A percentile compares a stretch with the other conserved stretches of the same genome.
phyloP scores from a whole-genome alignment of 2,113 vertebrate genomes.

The Triplophysa rosa region DNA sequence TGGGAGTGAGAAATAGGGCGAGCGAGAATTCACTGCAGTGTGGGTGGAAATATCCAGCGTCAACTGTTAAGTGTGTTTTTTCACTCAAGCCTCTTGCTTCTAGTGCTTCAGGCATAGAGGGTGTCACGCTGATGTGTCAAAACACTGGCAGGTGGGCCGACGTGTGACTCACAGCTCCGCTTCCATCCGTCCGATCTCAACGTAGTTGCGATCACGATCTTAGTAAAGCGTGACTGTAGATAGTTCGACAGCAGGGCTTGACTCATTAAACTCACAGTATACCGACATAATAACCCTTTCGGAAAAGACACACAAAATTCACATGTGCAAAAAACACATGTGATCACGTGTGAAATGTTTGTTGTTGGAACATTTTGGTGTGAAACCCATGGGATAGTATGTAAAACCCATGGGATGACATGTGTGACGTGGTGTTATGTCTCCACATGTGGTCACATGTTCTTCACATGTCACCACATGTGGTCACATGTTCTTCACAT shows the following conservation, averaged over 20 bases:
- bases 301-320: too few relatives aligned
- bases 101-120: slow-evolving; percentile 16
- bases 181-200: neutral
- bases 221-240: neutral
- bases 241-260: slow-evolving; percentile 1
- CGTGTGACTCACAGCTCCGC: slow-evolving; percentile 21
- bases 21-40: slow-evolving; percentile 9
- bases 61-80: slow-evolving; percentile 12
- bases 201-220: slow-evolving; percentile 12
- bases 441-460: too few relatives aligned
- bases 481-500: too few relatives aligned
- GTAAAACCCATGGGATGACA: too few relatives aligned
- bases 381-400: too few relatives aligned
- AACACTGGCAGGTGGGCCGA: slow-evolving; percentile 22
- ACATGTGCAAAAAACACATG: too few relatives aligned
- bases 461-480: too few relatives aligned
- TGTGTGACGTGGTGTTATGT: too few relatives aligned
- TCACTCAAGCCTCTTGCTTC: neutral
- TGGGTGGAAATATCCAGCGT: slow-evolving; percentile 31
- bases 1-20: neutral
- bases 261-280: neutral
- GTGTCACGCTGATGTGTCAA: slow-evolving; percentile 24
- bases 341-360: too few relatives aligned
- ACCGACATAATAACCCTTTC: too few relatives aligned
- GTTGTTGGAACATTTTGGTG: too few relatives aligned